Conservation (phyloP, 2,888 invertebrate genomes). For the Drosophila mulleri region DNA sequence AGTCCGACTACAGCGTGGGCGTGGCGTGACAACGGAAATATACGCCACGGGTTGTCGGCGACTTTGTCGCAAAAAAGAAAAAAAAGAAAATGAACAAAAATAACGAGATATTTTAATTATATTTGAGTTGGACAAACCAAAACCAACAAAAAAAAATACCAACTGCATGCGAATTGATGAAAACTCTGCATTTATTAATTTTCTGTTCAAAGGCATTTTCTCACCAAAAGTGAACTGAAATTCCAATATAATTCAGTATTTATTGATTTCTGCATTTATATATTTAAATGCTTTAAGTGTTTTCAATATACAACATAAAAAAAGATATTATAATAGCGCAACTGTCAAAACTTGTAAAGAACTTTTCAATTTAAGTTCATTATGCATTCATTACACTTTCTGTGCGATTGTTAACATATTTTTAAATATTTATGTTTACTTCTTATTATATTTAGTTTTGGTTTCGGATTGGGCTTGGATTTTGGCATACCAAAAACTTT, state of each 20-base stretch:
- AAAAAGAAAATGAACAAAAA: neutral
- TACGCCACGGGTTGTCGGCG: slow-evolving; percentile 63
- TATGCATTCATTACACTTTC: neutral
- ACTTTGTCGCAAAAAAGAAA: slow-evolving; percentile 22
- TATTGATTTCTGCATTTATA: neutral
- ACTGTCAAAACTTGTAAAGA: neutral
- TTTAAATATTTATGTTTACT: neutral
- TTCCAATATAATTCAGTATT: neutral
- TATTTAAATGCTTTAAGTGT: neutral
- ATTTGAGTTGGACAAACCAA: slow-evolving; percentile 33
- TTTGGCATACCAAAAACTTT: slow-evolving; percentile 4
- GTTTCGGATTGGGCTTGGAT: slow-evolving; percentile 12
- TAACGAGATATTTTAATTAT: slow-evolving; percentile 66
- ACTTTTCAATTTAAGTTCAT: neutral
- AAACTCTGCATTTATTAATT: neutral
- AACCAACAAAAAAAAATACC: slow-evolving; percentile 1
- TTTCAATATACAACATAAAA: neutral
- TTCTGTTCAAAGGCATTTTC: neutral
- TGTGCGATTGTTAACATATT: too few relatives aligned
- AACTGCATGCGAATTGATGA: neutral
- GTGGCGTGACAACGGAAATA: slow-evolving; percentile 47
- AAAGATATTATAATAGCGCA: neutral
- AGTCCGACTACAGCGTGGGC: slow-evolving; percentile 5
- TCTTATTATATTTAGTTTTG: neutral
- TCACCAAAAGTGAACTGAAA: neutral